phyloP scores from a whole-genome alignment of 2,113 vertebrate species.

The Strix aluco region DNA sequence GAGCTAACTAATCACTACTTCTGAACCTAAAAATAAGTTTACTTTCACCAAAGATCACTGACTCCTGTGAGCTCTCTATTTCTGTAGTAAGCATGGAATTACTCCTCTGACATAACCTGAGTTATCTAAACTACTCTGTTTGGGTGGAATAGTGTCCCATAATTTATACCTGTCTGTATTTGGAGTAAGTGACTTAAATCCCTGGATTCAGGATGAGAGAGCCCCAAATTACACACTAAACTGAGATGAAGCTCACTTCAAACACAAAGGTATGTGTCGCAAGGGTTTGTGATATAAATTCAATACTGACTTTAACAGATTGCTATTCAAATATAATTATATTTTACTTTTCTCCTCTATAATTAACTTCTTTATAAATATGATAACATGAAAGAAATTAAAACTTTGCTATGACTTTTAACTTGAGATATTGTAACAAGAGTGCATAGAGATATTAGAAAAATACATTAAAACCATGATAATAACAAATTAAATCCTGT shows the following conservation, averaged over 20 bases:
- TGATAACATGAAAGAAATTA: neutral
- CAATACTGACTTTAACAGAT: neutral
- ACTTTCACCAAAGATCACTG: neutral
- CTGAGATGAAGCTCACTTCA: neutral
- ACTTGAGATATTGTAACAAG: neutral
- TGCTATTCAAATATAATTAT: neutral
- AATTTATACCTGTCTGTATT: neutral
- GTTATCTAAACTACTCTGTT: neutral
- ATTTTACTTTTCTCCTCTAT: neutral
- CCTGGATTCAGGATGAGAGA: neutral
- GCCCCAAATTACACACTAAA: neutral
- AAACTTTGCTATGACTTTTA: neutral
- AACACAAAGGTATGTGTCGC: neutral
- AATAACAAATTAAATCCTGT: neutral
- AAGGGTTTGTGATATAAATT: neutral
- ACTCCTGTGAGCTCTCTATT: neutral
- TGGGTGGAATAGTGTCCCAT: neutral
- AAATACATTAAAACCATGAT: neutral
- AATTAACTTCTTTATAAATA: neutral
- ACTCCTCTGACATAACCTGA: neutral
- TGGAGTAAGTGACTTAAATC: neutral
- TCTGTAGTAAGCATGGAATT: neutral
- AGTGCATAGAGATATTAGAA: neutral
- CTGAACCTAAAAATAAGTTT: neutral
- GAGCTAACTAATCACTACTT: neutral